Evolutionary conservation across 1,140 invertebrate species (phyloP), one percentile per base, ranked within the genome.

Genomic region (Arion vulgaris): DNA sequence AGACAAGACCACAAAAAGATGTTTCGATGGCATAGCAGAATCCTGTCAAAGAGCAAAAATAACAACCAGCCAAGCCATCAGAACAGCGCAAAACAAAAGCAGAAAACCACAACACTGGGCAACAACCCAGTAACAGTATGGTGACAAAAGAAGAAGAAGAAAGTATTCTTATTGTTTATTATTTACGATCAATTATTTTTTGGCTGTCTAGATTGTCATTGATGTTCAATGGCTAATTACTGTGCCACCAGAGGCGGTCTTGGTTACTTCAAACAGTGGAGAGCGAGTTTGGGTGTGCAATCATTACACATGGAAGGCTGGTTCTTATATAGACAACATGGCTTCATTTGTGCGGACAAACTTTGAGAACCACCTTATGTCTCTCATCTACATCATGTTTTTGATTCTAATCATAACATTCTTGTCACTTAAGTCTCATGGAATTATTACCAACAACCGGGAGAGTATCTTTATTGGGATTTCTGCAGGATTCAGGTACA

Each of bases 381-480:
- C 97, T 74, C 89, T 98, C 85, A 94, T 95, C 89, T 97, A 97
- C 92, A 95, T 96, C 38, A 94, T 96, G 79, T 95, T 96, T 89
- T 92, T 98, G 26, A 95, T 98, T 39, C 91, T 96, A 19, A 95
- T 97, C 41, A 97, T 98, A 32, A 95, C 95, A 39, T 94, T 96
- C 68, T 92, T 98, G 76, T 96, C 97, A 9, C 93, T 98, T 49
- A 94, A 96, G 34, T 89, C 93, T 23, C 91, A 93, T 62, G 95
- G 96, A 34, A 96, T 98, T 34, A 95, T 96, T n/a, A 97, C 98
- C 89, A 98, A 98, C 91, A 97, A 98, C 89, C 94, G 97, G 0
- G 97, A 98, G 92, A 95, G 97, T 2, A 94, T 95, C 9, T 98
- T 97, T 91, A 98, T 98, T 80, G 96, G 96, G 0, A 94, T 97